A percentile compares a stretch with the other conserved stretches of the same genome.
phyloP scores from a whole-genome alignment of 2,888 invertebrate genomes.

The Sinelater perroti region DNA sequence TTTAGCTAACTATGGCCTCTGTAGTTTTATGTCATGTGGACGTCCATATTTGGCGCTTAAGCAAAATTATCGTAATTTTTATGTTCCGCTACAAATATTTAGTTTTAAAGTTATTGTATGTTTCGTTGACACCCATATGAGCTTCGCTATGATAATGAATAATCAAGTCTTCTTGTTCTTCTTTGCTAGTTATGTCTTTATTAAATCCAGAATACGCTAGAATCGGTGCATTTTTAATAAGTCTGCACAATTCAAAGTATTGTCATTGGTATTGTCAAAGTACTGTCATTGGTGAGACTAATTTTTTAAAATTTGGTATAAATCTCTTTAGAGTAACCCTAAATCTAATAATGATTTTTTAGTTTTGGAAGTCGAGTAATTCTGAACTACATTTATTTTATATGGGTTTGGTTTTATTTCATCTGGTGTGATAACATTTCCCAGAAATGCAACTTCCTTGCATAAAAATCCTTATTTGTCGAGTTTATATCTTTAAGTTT shows the following conservation, averaged over 20 bases:
- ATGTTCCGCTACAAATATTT: slow-evolving; percentile 37
- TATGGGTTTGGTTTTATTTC: slow-evolving; percentile 31
- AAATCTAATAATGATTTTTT: no score
- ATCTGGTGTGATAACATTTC: slow-evolving; percentile 25
- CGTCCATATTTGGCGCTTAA: slow-evolving; percentile 32
- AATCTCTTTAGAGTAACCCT: slow-evolving; percentile 24
- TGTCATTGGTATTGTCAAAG: neutral
- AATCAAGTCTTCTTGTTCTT: slow-evolving; percentile 31
- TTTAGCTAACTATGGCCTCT: slow-evolving; percentile 28
- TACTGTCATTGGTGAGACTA: slow-evolving; percentile 23
- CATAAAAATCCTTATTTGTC: slow-evolving; percentile 30
- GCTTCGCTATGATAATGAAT: slow-evolving; percentile 31
- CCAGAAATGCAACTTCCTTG: slow-evolving; percentile 30
- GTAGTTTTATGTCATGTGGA: slow-evolving; percentile 21
- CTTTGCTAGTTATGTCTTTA: slow-evolving; percentile 31
- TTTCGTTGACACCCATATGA: slow-evolving; percentile 38
- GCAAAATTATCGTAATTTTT: slow-evolving; percentile 26
- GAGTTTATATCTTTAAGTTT: slow-evolving; percentile 27
- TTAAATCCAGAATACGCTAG: no score
- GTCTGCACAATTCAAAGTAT: neutral
- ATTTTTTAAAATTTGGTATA: slow-evolving; percentile 25
- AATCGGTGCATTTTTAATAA: slow-evolving; percentile 26
- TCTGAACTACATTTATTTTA: slow-evolving; percentile 25
- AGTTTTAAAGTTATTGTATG: slow-evolving; percentile 28
- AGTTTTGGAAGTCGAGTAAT: slow-evolving; percentile 28